Conservation (phyloP, 2,797 vertebrate genomes). For the Gymnothorax javanicus region DNA sequence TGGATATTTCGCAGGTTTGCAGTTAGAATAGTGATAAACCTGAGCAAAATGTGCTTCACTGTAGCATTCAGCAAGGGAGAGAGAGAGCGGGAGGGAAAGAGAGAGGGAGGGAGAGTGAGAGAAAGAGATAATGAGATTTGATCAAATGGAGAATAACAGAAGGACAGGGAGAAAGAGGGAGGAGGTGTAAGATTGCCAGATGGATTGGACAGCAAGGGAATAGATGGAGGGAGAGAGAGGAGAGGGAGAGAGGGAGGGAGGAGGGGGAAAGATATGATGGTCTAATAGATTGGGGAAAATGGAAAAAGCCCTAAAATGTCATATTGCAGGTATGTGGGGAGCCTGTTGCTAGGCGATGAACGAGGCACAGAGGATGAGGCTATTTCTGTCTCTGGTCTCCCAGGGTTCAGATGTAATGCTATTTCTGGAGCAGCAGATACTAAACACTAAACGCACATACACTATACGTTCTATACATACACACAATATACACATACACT, state of each 20-base stretch:
- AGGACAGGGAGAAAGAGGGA: neutral
- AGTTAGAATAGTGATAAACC: neutral
- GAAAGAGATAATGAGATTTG: neutral
- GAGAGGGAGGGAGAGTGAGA: conserved; percentile 17
- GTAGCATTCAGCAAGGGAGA: neutral
- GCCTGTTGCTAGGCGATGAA: conserved; percentile 56
- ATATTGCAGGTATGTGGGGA: neutral
- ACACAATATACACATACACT: neutral
- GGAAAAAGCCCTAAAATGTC: neutral
- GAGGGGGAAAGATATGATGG: neutral
- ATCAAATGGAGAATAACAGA: neutral
- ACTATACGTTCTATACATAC: neutral
- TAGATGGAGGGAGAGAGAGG: conserved; percentile 19
- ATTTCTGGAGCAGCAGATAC: conserved; percentile 49
- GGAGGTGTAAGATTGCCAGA: neutral
- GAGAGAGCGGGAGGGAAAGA: conserved; percentile 16
- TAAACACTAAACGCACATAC: neutral
- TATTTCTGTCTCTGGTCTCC: conserved; percentile 55
- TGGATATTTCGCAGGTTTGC: neutral
- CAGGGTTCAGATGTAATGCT: conserved; percentile 50
- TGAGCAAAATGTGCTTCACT: neutral
- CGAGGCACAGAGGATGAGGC: conserved; percentile 47
- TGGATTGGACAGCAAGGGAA: neutral
- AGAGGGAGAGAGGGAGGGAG: neutral
- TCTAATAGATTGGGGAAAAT: neutral